A percentile compares a stretch with the other conserved stretches of the same genome.
phyloP scores from a whole-genome alignment of 2,797 vertebrate genomes.

The Meda fulgida region DNA sequence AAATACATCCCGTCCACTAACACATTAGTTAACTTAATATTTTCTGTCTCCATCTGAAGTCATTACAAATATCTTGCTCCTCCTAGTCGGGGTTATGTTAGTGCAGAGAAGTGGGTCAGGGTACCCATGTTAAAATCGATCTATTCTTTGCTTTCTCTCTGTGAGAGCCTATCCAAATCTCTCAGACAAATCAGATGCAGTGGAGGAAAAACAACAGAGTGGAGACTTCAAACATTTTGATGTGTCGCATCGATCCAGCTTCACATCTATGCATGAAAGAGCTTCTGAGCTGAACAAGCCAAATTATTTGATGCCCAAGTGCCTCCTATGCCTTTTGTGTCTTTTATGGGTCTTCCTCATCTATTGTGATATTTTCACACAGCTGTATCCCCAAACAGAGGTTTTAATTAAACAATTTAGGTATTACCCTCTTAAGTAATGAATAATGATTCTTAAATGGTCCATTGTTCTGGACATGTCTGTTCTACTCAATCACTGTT shows the following conservation, averaged over 20 bases:
- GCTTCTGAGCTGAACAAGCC: conserved; percentile 9
- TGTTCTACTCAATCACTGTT: background rate
- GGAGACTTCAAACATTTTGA: conserved; percentile 57
- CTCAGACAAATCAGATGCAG: conserved; percentile 69
- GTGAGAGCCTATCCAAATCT: conserved; percentile 68
- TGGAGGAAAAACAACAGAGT: conserved; percentile 69
- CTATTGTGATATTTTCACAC: background rate
- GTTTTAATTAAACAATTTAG: background rate
- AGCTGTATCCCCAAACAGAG: background rate
- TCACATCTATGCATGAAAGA: conserved; percentile 64
- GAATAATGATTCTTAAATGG: background rate
- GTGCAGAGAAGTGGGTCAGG: conserved; percentile 67
- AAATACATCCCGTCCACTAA: background rate
- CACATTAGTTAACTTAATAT: background rate
- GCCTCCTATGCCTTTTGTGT: background rate
- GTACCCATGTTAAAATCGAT: conserved; percentile 71
- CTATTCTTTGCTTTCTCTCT: conserved; percentile 66
- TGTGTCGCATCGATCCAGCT: conserved; percentile 69
- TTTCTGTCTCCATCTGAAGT: background rate
- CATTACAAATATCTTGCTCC: background rate
- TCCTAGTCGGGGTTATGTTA: background rate
- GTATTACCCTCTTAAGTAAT: background rate
- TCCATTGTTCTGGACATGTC: background rate
- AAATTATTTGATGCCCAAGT: conserved; percentile 31
- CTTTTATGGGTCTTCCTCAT: background rate